Evolutionary conservation across 2,113 vertebrate species (phyloP), one percentile per base, ranked within the genome.

Genomic region (Sinocyclocheilus anshuiensis): DNA sequence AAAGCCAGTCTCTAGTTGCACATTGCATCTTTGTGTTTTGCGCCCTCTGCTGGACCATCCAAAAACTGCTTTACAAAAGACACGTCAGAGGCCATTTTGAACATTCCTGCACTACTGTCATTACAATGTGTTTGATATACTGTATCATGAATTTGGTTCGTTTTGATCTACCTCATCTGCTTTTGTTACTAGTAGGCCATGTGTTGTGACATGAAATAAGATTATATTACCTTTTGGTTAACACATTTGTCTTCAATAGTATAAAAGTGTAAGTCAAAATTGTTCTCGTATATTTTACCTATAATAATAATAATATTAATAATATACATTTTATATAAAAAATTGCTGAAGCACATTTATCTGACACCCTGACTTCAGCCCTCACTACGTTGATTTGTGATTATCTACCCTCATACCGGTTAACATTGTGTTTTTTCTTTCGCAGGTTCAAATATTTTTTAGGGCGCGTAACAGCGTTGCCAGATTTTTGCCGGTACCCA

Each of bases 1-100:
- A 11, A 33, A 24, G 10, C 45, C 45, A 48, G 9, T 39, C 3
- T 81, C 6, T 24, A 36, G 8, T 13, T 81, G 57, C 36, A 42
- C 24, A 77, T 83, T 53, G 88, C 90, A 48, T 48, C 45, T 48
- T 48, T 48, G 45, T 48, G n/a, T 91, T 89, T 5, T 33, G 76
- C 88, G 89, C 92, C 94, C 84, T 90, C 93, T 90, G 84, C 88
- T 75, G 94, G 65, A 3, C 20, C 48, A 63, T 11, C 1, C 12
- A 61, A 83, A 29, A 91, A 84, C 16, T 77, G 67, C 81, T 86
- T 86, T 42, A 80, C 22, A 59, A 76, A 81, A 77, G 65, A 81
- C 33, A 63, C 89, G 91, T 92, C 93, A 93, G 94, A 88, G 92
- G 94, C 94, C 94, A 95, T 95, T 95, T 95, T 95, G 93, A 93